phyloP scores from a whole-genome alignment of 2,113 vertebrate species.

The Otocyon megalotis region DNA sequence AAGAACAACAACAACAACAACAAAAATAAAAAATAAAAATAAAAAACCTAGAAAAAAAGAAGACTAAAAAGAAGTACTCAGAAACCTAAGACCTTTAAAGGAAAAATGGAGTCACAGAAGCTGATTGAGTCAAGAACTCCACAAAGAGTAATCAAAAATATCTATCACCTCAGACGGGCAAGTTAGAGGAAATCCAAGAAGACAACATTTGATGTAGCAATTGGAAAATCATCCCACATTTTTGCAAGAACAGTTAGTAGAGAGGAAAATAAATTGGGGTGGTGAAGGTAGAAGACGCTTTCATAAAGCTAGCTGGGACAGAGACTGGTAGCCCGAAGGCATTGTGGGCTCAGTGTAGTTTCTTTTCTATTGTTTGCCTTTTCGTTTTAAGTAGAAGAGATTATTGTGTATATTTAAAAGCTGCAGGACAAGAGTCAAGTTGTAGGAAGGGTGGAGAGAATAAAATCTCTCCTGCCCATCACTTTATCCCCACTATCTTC shows the following conservation, averaged over 20 bases:
- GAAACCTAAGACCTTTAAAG: background rate
- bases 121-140: background rate
- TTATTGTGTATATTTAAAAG: background rate
- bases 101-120: background rate
- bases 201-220: background rate
- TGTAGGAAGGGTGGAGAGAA: background rate
- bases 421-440: background rate
- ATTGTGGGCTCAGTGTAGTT: background rate
- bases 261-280: background rate
- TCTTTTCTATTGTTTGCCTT: background rate
- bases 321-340: background rate
- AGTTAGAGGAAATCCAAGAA: conserved; percentile 12
- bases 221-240: background rate
- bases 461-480: background rate
- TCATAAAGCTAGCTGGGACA: background rate
- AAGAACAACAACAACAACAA: background rate
- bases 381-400: background rate
- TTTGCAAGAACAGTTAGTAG: background rate
- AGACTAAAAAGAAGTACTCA: background rate
- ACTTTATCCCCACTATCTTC: background rate
- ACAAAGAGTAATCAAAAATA: background rate
- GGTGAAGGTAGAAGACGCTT: background rate
- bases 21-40: no score
- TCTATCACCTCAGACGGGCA: background rate
- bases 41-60: background rate